Evolutionary conservation across 2,113 vertebrate species (phyloP), one percentile per base, ranked within the genome.

Genomic region (Mixornis gularis): DNA sequence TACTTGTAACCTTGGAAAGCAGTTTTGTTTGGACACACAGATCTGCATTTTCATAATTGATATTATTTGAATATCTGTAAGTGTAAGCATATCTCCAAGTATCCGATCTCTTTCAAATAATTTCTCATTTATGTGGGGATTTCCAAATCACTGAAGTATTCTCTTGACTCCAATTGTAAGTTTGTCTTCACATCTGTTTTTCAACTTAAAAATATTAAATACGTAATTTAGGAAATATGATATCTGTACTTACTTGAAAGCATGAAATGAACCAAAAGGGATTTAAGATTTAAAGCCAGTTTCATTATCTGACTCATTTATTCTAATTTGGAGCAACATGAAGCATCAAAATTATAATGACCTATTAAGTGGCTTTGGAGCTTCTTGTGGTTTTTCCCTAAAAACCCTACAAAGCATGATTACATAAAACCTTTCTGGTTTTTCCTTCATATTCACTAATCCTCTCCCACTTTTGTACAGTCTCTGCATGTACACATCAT

Each of bases 261-360:
- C 49, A 66, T 74, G 55, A 80, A 84, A 86, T 74, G 20, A 48
- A 78, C 13, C 38, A 59, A 30, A 84, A 90, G 6, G 41, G 38
- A 77, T 93, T 92, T 80, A 53, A 86, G n/a, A 78, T 56, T 66
- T 77, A 70, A 74, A 66, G 56, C 32, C 72, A 78, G 43, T 71
- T 94, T 86, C 70, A 64, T 86, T n/a, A 80, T 90, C 51, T 81
- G 69, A n/a, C 25, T 90, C n/a, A 63, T 78, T 92, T 83, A 69
- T 65, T 77, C 41, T 73, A 58, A 74, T 74, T 78, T 78, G 79
- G 48, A 92, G 36, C 36, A 90, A 89, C 48, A 34, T 14, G 25
- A 92, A 89, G 41, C 40, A 63, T 66, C 72, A 73, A 80, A 80
- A 71, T 66, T 1, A 44, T 59, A 74, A 9, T 51, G 64, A 80